These are phyloP conservation scores for Melanargia galathea DNA, from an alignment of 2,888 invertebrate genomes.

Conservation along the genomic window DNA sequence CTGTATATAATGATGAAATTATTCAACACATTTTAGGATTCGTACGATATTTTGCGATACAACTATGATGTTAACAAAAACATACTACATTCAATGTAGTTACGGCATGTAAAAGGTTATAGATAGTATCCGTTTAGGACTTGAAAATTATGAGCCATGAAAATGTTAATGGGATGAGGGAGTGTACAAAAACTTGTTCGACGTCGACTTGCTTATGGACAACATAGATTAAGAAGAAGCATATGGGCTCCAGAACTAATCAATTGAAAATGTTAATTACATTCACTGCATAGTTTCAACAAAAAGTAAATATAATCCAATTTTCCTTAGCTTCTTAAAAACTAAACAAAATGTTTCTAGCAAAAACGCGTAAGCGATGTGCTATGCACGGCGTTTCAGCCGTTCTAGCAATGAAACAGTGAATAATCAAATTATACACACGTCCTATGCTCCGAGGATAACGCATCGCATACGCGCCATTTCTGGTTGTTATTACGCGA, in stretches of 20 bases:
- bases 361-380: background rate
- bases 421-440: too few species aligned
- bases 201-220: background rate
- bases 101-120: too few species aligned
- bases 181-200: background rate
- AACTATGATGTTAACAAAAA: too few species aligned
- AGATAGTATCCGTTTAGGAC: background rate
- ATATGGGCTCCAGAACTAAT: too few species aligned
- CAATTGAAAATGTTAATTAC: background rate
- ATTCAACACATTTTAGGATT: background rate
- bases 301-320: background rate
- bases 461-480: too few species aligned
- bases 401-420: too few species aligned
- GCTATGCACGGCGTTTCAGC: too few species aligned
- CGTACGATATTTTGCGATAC: background rate
- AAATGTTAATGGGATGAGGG: background rate
- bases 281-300: background rate
- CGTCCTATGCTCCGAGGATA: background rate
- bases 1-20: background rate
- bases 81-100: too few species aligned
- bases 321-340: constrained; percentile 1
- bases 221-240: background rate
- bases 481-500: too few species aligned
- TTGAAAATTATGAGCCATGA: background rate
- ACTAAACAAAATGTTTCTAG: background rate